These are phyloP conservation scores for Columba guinea DNA, from an alignment of 2,797 vertebrate species.

Conservation along the genomic window DNA sequence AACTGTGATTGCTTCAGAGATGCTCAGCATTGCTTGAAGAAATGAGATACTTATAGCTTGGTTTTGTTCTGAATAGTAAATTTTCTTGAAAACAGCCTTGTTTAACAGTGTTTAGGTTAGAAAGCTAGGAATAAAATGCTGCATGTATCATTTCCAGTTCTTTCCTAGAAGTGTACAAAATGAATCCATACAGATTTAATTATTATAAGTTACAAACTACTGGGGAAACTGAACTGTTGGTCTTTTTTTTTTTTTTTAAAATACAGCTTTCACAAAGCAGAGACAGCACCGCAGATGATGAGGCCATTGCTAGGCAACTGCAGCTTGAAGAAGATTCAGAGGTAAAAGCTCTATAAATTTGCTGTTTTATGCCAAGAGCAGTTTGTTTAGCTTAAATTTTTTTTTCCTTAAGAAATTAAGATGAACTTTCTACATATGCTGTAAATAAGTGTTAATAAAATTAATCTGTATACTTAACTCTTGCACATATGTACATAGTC, in stretches of 20 bases:
- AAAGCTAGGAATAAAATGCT: not conserved
- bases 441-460: not conserved
- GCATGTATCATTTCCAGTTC: not conserved
- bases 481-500: not conserved
- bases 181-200: not conserved
- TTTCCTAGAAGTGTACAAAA: not conserved
- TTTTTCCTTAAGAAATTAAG: not conserved
- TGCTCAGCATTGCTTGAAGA: not conserved
- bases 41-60: not conserved
- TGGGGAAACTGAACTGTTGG: not conserved
- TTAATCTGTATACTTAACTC: not conserved
- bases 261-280: slow-evolving; percentile 78
- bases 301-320: slow-evolving; percentile 87
- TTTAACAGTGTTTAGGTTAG: not conserved
- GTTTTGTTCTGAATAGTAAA: not conserved
- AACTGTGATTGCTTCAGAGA: not conserved
- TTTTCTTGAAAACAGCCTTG: not conserved
- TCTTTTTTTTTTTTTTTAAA: slow-evolving; percentile 42
- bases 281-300: slow-evolving; percentile 82
- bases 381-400: not conserved
- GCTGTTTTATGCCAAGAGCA: not conserved
- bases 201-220: not conserved
- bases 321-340: slow-evolving; percentile 91
- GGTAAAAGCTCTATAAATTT: slow-evolving; percentile 73
- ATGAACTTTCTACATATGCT: not conserved